Base-by-base conservation (phyloP, 1,140 invertebrate species). In the Acyrthosiphon pisum region DNA sequence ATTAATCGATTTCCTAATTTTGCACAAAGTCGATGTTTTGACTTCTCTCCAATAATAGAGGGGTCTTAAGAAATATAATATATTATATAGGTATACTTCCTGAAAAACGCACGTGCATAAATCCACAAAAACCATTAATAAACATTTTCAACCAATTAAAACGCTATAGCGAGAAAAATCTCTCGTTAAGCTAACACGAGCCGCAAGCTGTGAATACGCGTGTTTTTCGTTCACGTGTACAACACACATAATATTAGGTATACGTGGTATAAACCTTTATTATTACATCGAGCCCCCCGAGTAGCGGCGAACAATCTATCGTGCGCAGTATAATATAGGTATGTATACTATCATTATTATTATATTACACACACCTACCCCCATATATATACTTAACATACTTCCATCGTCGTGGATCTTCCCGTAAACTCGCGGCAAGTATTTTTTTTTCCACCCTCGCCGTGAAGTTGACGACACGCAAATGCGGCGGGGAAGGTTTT, bases 381-480 rank as follows among this genome's bases (percentile, higher is more conserved):
- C 8, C 11, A 50, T 18, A 50, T 50, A 1, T 18, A 50, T 50
- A 50, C 48, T 18, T 18, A 3, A 20, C 48, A 50, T 18, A 14
- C 14, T 11, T 48, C 48, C 14, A 48, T 11, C 48, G 2, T 50
- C 50, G 14, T 6, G 35, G 37, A 83, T 83, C 35, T 14, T 23
- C 20, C 35, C 14, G 9, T 76, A 6, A 83, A 37, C 81, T 76
- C 60, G n/a, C 4, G 60, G 11, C 4, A 18, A 76, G 30, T 20
- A n/a, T 76, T n/a, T 37, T 35, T n/a, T 53, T 22, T 50, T 50
- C 35, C 6, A 6, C n/a, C 46, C 14, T 14, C 53, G 53, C 22
- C 48, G 89, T 56, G 86, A 90, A 90, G 48, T 90, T 23, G 89
- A 90, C 53, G 48, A 90, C 89, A 37, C 37, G 3, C 83, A 26